A percentile compares a stretch with the other conserved stretches of the same genome.
phyloP scores from a whole-genome alignment of 2,113 vertebrate species.

The Dipodomys merriami region DNA sequence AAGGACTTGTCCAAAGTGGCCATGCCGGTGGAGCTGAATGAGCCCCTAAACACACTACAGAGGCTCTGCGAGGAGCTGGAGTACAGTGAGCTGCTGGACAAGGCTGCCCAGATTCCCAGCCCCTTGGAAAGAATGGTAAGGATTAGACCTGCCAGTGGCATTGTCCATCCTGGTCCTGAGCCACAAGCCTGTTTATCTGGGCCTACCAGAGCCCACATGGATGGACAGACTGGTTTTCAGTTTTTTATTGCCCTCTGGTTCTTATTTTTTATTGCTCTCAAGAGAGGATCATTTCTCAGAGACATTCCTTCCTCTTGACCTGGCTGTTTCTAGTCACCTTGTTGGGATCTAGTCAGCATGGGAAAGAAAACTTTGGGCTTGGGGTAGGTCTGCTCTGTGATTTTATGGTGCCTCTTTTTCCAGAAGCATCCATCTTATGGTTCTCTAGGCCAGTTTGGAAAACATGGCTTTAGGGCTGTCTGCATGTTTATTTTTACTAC shows the following conservation, averaged over 20 bases:
- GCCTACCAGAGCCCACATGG: rapidly evolving
- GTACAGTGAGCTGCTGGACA: conserved; percentile 96
- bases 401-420: background rate
- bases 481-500: conserved; percentile 53
- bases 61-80: conserved; percentile 97
- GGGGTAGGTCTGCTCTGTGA: background rate
- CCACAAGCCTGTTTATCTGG: rapidly evolving
- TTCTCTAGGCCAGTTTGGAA: conserved; percentile 23
- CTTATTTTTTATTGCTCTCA: no score
- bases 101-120: conserved; percentile 87
- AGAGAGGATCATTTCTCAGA: background rate
- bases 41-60: conserved; percentile 97
- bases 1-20: conserved; percentile 98
- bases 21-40: conserved; percentile 97
- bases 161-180: rapidly evolving
- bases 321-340: background rate
- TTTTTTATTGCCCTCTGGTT: no score
- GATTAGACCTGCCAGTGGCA: rapidly evolving
- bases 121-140: conserved; percentile 95
- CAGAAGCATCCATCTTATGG: conserved; percentile 21
- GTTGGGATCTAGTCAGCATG: background rate
- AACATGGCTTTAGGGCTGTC: conserved; percentile 33
- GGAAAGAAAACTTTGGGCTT: background rate
- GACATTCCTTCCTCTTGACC: background rate
- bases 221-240: rapidly evolving